Base-by-base conservation (phyloP, 1,140 invertebrate genomes). In the Neotoxoptera formosana region DNA sequence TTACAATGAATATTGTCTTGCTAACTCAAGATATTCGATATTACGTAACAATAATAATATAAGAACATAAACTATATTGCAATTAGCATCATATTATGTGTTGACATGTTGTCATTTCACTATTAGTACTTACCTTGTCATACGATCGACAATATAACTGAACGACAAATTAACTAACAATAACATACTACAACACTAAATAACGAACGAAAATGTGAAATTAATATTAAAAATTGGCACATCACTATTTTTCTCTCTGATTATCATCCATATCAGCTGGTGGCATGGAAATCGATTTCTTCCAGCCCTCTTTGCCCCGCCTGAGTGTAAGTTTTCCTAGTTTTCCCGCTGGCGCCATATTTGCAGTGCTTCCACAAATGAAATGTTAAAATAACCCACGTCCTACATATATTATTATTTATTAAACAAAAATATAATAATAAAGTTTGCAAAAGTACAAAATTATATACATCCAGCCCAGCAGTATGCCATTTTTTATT, bases 261-360 rank as follows among this genome's bases (percentile, higher is more conserved):
- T 91, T 76, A 91, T 67, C 90, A 91, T 45, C 23, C 1, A 76
- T 84, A 92, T 92, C 91, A 92, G 91, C 91, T 92, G 91, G 48
- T 48, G 81, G 34, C 91, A 83, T 53, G 76, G 48, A 92, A 92
- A 92, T 92, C 91, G 91, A 92, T 92, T 25, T 34, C 67, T 92
- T 21, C 51, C 76, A 92, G 41, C 47, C 91, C 76, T 41, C 76
- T 48, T n/a, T 20, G 4, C 34, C 45, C 21, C 41, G 81, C 4
- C 30, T 53, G 91, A 67, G 76, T 84, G 81, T 92, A 47, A 21
- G 76, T 84, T 51, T 84, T 53, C 91, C 76, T 41, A 9, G 41
- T 36, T 92, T 92, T 83, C 76, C 91, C 47, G 76, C 67, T 51
- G 67, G 91, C 47, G 47, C 76, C 47, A 84, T 83, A 84, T 83